Percentiles rank a stretch among this genome's conserved stretches.
Evolutionary conservation across 2,113 vertebrate species (phyloP).

Genomic region (Osmerus eperlanus): DNA sequence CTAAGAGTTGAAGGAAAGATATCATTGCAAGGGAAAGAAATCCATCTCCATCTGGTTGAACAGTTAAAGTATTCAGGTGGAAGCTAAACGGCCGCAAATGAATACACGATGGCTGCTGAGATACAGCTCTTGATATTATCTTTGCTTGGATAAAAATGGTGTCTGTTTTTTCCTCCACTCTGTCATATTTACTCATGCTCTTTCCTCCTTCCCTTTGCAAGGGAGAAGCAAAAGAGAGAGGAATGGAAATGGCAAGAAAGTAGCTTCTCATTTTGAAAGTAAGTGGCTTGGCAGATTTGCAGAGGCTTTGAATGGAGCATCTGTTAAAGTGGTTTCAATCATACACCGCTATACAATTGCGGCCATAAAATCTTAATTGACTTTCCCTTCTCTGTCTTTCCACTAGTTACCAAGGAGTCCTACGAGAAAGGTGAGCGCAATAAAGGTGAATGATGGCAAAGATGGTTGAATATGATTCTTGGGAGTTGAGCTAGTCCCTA

Average conservation of each 20-base stretch:
- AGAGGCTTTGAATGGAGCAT: slow-evolving; percentile 56
- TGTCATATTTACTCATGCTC: slow-evolving; percentile 49
- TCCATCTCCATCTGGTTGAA: slow-evolving; percentile 67
- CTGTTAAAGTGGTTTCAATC: slow-evolving; percentile 66
- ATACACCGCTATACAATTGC: slow-evolving; percentile 51
- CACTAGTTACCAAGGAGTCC: slow-evolving; percentile 70
- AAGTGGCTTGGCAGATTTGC: slow-evolving; percentile 68
- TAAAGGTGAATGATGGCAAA: slow-evolving; percentile 32
- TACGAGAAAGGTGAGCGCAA: slow-evolving; percentile 69
- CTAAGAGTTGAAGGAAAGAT: slow-evolving; percentile 66
- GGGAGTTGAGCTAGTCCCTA: not conserved
- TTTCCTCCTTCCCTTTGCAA: slow-evolving; percentile 50
- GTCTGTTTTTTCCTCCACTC: slow-evolving; percentile 25
- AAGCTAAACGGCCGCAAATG: slow-evolving; percentile 54
- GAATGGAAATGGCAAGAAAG: slow-evolving; percentile 69
- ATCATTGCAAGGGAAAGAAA: slow-evolving; percentile 65
- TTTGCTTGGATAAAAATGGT: slow-evolving; percentile 1
- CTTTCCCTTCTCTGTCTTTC: slow-evolving; percentile 50
- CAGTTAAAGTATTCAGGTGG: slow-evolving; percentile 54
- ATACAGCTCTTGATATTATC: slow-evolving; percentile 58
- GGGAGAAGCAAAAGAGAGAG: slow-evolving; percentile 58
- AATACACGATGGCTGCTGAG: slow-evolving; percentile 51
- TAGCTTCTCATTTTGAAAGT: slow-evolving; percentile 78
- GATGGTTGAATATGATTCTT: slow-evolving; percentile 7
- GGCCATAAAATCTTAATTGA: slow-evolving; percentile 65